Evolutionary conservation across 2,888 invertebrate species (phyloP), one percentile per base, ranked within the genome.

Genomic region (Acrocera orbiculus): DNA sequence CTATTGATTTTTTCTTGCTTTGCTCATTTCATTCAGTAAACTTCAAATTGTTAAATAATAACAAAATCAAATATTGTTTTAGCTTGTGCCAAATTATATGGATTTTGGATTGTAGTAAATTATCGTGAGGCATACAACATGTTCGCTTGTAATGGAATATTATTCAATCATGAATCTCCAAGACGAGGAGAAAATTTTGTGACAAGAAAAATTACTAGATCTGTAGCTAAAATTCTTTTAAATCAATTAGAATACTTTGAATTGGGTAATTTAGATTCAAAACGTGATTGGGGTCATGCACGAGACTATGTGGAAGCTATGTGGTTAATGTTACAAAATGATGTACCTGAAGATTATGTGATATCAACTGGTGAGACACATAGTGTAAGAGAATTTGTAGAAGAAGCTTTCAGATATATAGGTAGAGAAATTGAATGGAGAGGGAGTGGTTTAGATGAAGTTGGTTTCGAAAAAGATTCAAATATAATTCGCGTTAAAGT

Each of bases 321-420:
- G 98, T 99, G 96, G 95, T 63, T 92, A 56, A 99, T 99, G 89
- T 67, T 99, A 11, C 98, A 99, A 56, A 80, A 82, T 52, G 76
- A 87, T 0, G 59, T 64, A 22, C 83, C 98, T 0, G 85, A 93
- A 32, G 98, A 99, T 63, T 96, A 80, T 65, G 96, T 99, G 5
- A 89, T 99, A 46, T 92, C 98, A 5, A 93, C 93, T 1, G 93
- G 93, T 1, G 83, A 89, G 56, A 73, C 80, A 10, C 92, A 92
- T 61, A 93, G 87, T 56, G 96, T 98, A 0, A 67, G 87, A 9
- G 90, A 96, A 61, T 99, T 99, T 64, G 90, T 98, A 0, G 90
- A 90, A 59, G 72, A 71, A 22, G 73, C 95, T 1, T 99, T 99
- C 60, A 67, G 68, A 36, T 73, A 80, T 51, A 77, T 93, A 24